Conservation (phyloP, 1,140 invertebrate species). For the Trachelipus rathkii region DNA sequence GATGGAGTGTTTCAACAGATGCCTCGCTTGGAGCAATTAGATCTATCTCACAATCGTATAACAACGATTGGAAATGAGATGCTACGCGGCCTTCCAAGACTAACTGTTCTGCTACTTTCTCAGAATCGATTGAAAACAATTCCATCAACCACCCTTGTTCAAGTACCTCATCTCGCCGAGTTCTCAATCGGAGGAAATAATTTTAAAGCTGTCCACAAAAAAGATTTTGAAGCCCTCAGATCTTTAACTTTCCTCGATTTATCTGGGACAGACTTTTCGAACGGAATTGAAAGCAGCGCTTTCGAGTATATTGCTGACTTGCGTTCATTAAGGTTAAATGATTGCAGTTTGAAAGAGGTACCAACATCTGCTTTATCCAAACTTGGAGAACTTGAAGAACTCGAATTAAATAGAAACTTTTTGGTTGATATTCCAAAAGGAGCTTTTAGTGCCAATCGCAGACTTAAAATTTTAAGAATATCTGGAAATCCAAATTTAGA, state of each 20-base stretch:
- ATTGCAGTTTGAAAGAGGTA: slow-evolving; percentile 33
- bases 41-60: slow-evolving; percentile 41
- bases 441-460: slow-evolving; percentile 36
- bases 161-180: slow-evolving; percentile 39
- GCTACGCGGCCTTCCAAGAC: slow-evolving; percentile 27
- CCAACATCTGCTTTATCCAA: slow-evolving; percentile 35
- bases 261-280: slow-evolving; percentile 29
- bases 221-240: slow-evolving; percentile 31
- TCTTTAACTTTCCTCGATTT: slow-evolving; percentile 37
- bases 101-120: slow-evolving; percentile 36
- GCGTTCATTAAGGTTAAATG: slow-evolving; percentile 33
- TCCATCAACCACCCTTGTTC: slow-evolving; percentile 34
- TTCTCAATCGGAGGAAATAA: slow-evolving; percentile 37
- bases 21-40: slow-evolving; percentile 33
- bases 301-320: slow-evolving; percentile 33
- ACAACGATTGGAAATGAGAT: slow-evolving; percentile 32
- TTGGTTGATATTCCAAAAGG: slow-evolving; percentile 33
- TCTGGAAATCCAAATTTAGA: slow-evolving; percentile 32
- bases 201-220: slow-evolving; percentile 30
- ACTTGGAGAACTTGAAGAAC: slow-evolving; percentile 37
- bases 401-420: slow-evolving; percentile 38
- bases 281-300: slow-evolving; percentile 28
- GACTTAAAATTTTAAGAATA: slow-evolving; percentile 32
- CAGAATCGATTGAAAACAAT: slow-evolving; percentile 33
- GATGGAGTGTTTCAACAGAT: slow-evolving; percentile 34